phyloP scores from a whole-genome alignment of 2,888 invertebrate species.

The Leptopilina drosophilae region DNA sequence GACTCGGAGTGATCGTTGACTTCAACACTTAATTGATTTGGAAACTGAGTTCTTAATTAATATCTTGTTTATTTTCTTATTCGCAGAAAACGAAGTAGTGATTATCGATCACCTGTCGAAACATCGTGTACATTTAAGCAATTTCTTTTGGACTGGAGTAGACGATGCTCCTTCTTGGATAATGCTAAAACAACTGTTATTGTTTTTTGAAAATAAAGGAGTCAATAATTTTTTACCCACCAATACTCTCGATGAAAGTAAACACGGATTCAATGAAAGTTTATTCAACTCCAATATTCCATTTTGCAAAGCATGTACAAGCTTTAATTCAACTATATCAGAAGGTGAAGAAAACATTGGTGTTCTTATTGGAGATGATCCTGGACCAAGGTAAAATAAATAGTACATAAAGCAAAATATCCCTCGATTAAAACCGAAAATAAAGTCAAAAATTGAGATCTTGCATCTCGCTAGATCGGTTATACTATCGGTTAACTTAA shows the following conservation, averaged over 20 bases:
- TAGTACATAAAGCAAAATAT: too few species aligned
- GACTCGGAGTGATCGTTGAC: too few species aligned
- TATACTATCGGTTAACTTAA: too few species aligned
- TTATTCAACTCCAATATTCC: constrained; percentile 35
- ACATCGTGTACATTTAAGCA: constrained; percentile 82
- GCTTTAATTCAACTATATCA: constrained; percentile 70
- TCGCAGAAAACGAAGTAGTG: constrained; percentile 73
- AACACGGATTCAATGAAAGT: constrained; percentile 40
- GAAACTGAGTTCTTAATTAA: too few species aligned
- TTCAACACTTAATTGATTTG: too few species aligned
- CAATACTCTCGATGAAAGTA: constrained; percentile 60
- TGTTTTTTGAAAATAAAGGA: constrained; percentile 70
- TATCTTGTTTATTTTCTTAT: not conserved
- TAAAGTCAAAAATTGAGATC: too few species aligned
- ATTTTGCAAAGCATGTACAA: constrained; percentile 69
- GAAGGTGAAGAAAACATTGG: constrained; percentile 71
- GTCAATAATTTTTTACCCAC: constrained; percentile 45
- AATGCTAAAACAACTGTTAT: constrained; percentile 77
- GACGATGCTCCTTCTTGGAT: constrained; percentile 86
- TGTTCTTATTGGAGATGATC: constrained; percentile 71
- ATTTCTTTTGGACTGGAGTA: constrained; percentile 94
- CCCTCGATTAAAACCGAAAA: too few species aligned
- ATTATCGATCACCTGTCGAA: constrained; percentile 74
- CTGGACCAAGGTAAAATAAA: constrained; percentile 69
- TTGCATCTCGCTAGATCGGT: too few species aligned